Percentiles rank a stretch among this genome's conserved stretches.
phyloP scores from a whole-genome alignment of 2,888 invertebrate species.

The Bibio marci region DNA sequence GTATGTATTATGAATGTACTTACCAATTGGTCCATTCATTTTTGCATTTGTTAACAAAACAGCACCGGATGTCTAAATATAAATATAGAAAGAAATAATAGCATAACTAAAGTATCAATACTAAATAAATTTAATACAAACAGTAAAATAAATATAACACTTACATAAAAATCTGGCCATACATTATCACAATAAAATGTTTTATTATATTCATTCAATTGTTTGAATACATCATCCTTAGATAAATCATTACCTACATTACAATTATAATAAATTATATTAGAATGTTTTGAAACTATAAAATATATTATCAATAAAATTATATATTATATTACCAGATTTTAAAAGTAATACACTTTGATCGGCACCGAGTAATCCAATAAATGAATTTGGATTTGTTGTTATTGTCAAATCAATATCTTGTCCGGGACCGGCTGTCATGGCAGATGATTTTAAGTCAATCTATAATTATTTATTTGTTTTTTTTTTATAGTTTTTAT shows the following conservation, averaged over 20 bases:
- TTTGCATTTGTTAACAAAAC: too few species aligned
- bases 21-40: too few species aligned
- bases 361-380: slow-evolving; percentile 78
- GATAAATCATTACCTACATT: slow-evolving; percentile 24
- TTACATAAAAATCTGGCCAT: too few species aligned
- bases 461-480: too few species aligned
- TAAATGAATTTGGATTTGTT: slow-evolving; percentile 70
- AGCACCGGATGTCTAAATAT: too few species aligned
- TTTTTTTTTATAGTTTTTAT: slow-evolving; percentile 24
- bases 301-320: neutral
- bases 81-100: too few species aligned
- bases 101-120: too few species aligned
- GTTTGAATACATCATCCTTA: slow-evolving; percentile 37
- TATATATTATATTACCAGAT: slow-evolving; percentile 18
- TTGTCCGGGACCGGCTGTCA: slow-evolving; percentile 56
- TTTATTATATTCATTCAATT: slow-evolving; percentile 42
- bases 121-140: too few species aligned
- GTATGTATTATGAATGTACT: too few species aligned
- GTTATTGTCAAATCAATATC: slow-evolving; percentile 58
- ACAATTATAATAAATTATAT: neutral
- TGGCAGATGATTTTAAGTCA: slow-evolving; percentile 42
- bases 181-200: slow-evolving; percentile 17
- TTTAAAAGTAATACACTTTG: slow-evolving; percentile 58
- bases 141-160: too few species aligned
- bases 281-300: neutral